Percentiles rank a stretch among this genome's conserved stretches.
phyloP scores from a whole-genome alignment of 2,888 invertebrate species.

The Agrotis segetum region DNA sequence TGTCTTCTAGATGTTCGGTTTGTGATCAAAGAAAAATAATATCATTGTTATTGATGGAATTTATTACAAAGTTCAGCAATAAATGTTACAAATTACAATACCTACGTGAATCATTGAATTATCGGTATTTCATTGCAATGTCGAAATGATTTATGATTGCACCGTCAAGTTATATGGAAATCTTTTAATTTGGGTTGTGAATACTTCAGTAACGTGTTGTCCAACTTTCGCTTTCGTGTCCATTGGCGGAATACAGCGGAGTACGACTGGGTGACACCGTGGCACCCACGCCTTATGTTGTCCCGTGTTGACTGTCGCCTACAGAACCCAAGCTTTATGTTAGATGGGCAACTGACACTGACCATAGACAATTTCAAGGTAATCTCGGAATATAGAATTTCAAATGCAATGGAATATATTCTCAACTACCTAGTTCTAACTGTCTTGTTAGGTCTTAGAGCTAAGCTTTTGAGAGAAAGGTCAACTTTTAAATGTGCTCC shows the following conservation, averaged over 20 bases:
- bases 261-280: slow-evolving; percentile 66
- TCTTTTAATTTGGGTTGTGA: slow-evolving; percentile 43
- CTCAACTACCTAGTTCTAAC: slow-evolving; percentile 1
- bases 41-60: slow-evolving; percentile 15
- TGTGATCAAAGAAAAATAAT: slow-evolving; percentile 7
- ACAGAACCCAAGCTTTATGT: slow-evolving; percentile 72
- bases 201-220: slow-evolving; percentile 59
- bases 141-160: slow-evolving; percentile 49
- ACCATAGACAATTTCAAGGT: slow-evolving; percentile 75
- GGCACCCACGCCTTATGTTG: slow-evolving; percentile 70
- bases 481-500: not conserved
- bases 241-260: slow-evolving; percentile 43
- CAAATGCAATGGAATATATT: slow-evolving; percentile 26
- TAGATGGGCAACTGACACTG: slow-evolving; percentile 68
- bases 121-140: slow-evolving; percentile 36
- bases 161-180: slow-evolving; percentile 32
- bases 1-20: slow-evolving; percentile 16
- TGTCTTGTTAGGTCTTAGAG: not conserved
- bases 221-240: slow-evolving; percentile 70
- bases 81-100: slow-evolving; percentile 30
- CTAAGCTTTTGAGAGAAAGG: slow-evolving; percentile 32
- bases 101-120: slow-evolving; percentile 41
- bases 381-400: slow-evolving; percentile 31
- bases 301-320: slow-evolving; percentile 58
- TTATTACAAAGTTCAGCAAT: slow-evolving; percentile 18